Conservation (phyloP, 1,140 invertebrate species). For the Phymorhynchus buccinoides region DNA sequence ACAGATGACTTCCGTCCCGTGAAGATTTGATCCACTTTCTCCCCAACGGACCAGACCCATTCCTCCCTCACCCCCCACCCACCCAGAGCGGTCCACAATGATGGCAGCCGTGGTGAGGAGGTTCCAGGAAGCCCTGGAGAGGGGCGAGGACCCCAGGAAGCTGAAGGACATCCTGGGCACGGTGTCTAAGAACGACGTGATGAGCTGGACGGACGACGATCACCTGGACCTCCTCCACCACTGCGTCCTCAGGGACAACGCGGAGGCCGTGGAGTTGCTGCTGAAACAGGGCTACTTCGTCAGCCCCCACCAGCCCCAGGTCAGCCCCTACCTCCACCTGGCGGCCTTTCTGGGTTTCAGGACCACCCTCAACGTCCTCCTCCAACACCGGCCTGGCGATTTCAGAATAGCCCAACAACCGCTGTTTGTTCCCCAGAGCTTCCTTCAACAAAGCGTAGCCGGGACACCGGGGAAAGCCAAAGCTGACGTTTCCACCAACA, state of each 20-base stretch:
- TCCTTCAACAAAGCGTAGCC: neutral
- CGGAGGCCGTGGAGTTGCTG: conserved; percentile 50
- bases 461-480: too few species aligned
- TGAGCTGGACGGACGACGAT: conserved; percentile 51
- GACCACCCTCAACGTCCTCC: conserved; percentile 48
- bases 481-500: neutral
- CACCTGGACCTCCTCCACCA: conserved; percentile 55
- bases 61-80: neutral
- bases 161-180: conserved; percentile 33
- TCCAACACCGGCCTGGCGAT: conserved; percentile 55
- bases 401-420: conserved; percentile 46
- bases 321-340: conserved; percentile 50
- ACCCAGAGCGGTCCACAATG: neutral
- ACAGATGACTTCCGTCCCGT: too few species aligned
- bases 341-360: conserved; percentile 51
- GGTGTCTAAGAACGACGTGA: conserved; percentile 47
- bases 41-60: neutral
- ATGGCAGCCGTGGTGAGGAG: neutral
- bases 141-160: neutral
- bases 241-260: conserved; percentile 52
- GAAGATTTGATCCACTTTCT: neutral
- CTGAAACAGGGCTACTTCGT: conserved; percentile 54
- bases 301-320: conserved; percentile 45
- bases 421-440: neutral
- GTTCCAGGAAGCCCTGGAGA: conserved; percentile 18